Conservation (phyloP, 2,888 invertebrate species). For the Campoplex nolae region DNA sequence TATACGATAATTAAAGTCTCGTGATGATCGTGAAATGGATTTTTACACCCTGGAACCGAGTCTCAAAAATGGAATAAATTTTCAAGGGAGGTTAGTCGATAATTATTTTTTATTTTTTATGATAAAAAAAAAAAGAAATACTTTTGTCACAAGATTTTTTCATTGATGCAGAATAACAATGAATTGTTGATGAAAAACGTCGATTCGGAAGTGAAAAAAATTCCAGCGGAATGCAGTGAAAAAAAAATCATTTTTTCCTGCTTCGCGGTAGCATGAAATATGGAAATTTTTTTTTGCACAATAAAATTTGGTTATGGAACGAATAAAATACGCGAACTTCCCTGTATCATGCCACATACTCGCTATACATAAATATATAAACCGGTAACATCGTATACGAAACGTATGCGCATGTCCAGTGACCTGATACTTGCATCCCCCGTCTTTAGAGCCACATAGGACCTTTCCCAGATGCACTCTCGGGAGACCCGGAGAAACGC, state of each 20-base stretch:
- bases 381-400: constrained; percentile 29
- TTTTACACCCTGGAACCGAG: constrained; percentile 7
- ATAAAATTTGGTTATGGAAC: neutral
- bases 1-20: constrained; percentile 28
- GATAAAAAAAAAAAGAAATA: neutral
- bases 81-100: constrained; percentile 52
- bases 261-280: neutral
- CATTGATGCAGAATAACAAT: neutral
- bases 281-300: neutral
- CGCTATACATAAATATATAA: neutral
- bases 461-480: constrained; percentile 38
- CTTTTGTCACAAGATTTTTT: neutral
- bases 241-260: too few relatives aligned
- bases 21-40: constrained; percentile 30
- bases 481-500: neutral
- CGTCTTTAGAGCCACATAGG: constrained; percentile 21
- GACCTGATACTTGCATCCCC: constrained; percentile 62
- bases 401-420: constrained; percentile 67
- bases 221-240: too few relatives aligned
- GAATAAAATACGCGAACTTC: neutral
- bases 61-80: constrained; percentile 37
- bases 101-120: neutral
- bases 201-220: neutral
- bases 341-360: neutral
- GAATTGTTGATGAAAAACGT: neutral